Evolutionary conservation across 2,113 vertebrate species (phyloP).

Genomic region (Coreoperca whiteheadi): DNA sequence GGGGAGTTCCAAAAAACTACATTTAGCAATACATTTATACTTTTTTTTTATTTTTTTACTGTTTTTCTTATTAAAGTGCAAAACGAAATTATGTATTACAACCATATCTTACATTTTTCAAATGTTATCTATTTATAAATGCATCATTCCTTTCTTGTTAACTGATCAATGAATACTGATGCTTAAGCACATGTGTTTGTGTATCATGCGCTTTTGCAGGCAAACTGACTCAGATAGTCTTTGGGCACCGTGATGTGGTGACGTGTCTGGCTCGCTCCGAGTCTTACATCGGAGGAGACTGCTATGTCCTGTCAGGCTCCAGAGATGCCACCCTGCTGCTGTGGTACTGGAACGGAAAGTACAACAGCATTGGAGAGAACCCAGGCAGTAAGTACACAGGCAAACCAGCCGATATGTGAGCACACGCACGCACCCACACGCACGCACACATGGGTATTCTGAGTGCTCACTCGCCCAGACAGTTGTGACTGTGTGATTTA

Average conservation of each 20-base stretch:
- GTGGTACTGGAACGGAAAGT: slow-evolving; percentile 99
- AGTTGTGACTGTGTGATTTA: slow-evolving; percentile 79
- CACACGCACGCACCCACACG: neutral
- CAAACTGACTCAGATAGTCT: slow-evolving; percentile 96
- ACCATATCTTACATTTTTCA: neutral
- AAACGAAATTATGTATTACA: neutral
- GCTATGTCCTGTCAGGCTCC: slow-evolving; percentile 96
- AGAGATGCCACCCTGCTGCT: slow-evolving; percentile 96
- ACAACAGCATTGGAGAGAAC: slow-evolving; percentile 91
- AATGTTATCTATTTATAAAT: slow-evolving; percentile 1
- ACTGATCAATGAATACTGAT: neutral
- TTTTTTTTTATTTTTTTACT: too few relatives aligned
- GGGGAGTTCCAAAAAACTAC: slow-evolving; percentile 6
- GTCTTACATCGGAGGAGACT: slow-evolving; percentile 97
- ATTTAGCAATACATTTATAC: neutral
- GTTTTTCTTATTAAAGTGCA: neutral
- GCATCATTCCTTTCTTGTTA: neutral
- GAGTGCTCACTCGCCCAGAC: slow-evolving; percentile 62
- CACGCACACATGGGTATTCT: slow-evolving; percentile 27
- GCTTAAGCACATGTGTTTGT: slow-evolving; percentile 2
- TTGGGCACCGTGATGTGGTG: slow-evolving; percentile 97
- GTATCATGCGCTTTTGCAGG: slow-evolving; percentile 84
- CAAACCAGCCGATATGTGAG: neutral
- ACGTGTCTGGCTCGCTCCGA: slow-evolving; percentile 95
- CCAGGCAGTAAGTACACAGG: slow-evolving; percentile 86